Percentiles rank a stretch among this genome's conserved stretches.
Evolutionary conservation across 2,797 vertebrate genomes (phyloP).

Genomic region (Jordanella pulchra): DNA sequence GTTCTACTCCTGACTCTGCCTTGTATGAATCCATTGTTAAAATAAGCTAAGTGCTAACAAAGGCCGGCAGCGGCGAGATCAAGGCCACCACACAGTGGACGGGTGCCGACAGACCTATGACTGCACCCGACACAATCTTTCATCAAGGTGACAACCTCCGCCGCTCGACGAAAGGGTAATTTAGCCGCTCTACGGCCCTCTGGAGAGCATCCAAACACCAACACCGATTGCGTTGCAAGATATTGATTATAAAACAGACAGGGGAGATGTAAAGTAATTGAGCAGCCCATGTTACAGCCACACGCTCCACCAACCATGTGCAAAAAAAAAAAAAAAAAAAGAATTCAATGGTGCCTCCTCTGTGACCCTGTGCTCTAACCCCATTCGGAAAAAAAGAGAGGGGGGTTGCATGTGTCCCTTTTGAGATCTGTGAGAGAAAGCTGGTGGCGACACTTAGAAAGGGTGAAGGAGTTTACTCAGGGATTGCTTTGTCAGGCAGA

Average conservation of each 20-base stretch:
- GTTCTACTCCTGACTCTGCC: neutral
- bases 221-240: constrained; percentile 1
- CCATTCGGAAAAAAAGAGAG: neutral
- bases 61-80: constrained; percentile 7
- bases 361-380: constrained; percentile 44
- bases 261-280: neutral
- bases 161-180: constrained; percentile 11
- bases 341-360: constrained; percentile 2
- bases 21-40: neutral
- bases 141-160: constrained; percentile 55
- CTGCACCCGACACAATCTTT: constrained; percentile 6
- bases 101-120: constrained; percentile 29
- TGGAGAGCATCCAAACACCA: constrained; percentile 16
- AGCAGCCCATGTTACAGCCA: constrained; percentile 6
- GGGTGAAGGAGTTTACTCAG: neutral
- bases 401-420: neutral
- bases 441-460: constrained; percentile 20
- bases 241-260: constrained; percentile 38
- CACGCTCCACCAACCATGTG: constrained; percentile 11
- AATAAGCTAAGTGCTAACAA: neutral
- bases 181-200: constrained; percentile 37
- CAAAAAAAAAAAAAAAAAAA: too few species aligned
- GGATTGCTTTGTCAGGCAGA: constrained; percentile 15
- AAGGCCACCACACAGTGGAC: constrained; percentile 6
- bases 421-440: constrained; percentile 45